These are phyloP conservation scores for Leptobrachium ailaonicum DNA, from an alignment of 2,113 vertebrate genomes.

Conservation along the genomic window DNA sequence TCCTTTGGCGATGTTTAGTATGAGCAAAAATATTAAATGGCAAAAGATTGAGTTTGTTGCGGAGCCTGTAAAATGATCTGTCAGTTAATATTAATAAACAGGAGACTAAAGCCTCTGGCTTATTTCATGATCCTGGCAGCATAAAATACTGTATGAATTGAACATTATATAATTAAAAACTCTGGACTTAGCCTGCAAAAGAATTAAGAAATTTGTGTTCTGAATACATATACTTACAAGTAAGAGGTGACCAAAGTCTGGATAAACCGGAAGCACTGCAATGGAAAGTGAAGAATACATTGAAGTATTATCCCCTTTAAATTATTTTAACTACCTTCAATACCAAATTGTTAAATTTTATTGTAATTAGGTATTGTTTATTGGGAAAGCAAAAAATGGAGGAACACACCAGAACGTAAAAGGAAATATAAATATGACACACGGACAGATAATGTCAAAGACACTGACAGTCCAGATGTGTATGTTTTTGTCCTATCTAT, in stretches of 20 bases:
- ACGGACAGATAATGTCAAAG: too few species aligned
- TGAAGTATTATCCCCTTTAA: too few species aligned
- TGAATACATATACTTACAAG: constrained; percentile 21
- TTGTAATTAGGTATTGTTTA: too few species aligned
- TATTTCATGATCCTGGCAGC: constrained; percentile 26
- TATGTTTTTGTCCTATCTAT: too few species aligned
- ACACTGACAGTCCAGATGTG: too few species aligned
- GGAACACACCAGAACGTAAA: too few species aligned
- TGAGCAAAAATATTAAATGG: constrained; percentile 40
- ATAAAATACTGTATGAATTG: constrained; percentile 25
- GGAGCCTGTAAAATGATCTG: constrained; percentile 32
- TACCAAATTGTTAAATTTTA: too few species aligned
- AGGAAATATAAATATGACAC: too few species aligned
- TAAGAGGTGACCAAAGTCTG: background rate
- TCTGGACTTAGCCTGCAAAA: constrained; percentile 24
- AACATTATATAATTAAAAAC: constrained; percentile 42
- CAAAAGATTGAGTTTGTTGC: constrained; percentile 37
- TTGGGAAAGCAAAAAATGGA: too few species aligned
- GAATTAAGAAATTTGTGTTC: constrained; percentile 15
- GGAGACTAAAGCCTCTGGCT: constrained; percentile 29
- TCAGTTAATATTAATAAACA: constrained; percentile 46
- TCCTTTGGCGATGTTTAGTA: constrained; percentile 30
- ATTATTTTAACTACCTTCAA: too few species aligned
- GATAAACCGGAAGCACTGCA: too few species aligned
- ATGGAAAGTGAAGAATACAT: too few species aligned